Conservation (phyloP, 2,797 vertebrate genomes). For the Sarcophilus harrisii region DNA sequence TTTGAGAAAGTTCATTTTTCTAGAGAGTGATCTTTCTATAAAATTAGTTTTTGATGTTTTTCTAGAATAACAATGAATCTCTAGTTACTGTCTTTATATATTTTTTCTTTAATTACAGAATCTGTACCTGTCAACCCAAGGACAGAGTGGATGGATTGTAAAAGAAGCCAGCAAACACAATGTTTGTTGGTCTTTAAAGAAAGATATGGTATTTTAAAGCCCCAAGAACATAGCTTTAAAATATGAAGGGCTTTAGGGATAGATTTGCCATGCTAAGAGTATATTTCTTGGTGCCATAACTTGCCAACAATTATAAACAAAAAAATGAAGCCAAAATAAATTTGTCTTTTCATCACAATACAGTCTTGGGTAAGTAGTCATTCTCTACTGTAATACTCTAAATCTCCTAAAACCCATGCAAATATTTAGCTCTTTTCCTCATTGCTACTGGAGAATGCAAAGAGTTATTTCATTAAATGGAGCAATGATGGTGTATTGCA, state of each 20-base stretch:
- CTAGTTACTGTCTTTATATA: constrained; percentile 35
- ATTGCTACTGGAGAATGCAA: neutral
- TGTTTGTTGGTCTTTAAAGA: constrained; percentile 46
- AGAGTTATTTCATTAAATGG: neutral
- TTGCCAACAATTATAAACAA: constrained; percentile 37
- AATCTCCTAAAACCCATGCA: constrained; percentile 11
- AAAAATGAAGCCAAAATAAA: constrained; percentile 43
- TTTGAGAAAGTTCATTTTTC: neutral
- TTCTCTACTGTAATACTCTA: constrained; percentile 26
- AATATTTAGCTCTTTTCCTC: neutral
- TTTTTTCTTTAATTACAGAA: constrained; percentile 23
- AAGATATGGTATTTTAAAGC: neutral
- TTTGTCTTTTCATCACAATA: constrained; percentile 57
- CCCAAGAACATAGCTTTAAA: constrained; percentile 37
- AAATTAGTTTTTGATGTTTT: constrained; percentile 40
- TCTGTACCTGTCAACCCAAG: constrained; percentile 9
- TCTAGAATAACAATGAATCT: constrained; percentile 17
- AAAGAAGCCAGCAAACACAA: neutral
- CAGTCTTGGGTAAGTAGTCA: constrained; percentile 36
- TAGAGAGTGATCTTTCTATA: constrained; percentile 11
- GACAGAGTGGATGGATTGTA: neutral
- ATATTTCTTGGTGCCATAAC: neutral
- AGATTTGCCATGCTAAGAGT: constrained; percentile 5
- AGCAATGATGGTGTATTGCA: neutral
- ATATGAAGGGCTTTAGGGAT: constrained; percentile 7